Evolutionary conservation across 2,113 vertebrate genomes (phyloP), one percentile per base, ranked within the genome.

Genomic region (Recurvirostra avosetta): DNA sequence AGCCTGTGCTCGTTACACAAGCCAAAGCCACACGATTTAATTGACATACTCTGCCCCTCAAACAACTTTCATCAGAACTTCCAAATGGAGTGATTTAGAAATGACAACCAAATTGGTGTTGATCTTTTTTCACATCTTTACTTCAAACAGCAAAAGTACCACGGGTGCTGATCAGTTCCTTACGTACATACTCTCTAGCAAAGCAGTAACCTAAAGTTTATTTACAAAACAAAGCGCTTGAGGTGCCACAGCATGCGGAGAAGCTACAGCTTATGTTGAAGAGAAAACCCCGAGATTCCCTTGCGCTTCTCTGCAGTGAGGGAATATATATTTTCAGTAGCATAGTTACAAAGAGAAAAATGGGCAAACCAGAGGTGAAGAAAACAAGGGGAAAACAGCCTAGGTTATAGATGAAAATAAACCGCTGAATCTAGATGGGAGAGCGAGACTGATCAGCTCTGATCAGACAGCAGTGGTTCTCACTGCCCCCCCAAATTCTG

Each of bases 1-100:
- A 72, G 4, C 25, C 77, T 26, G 47, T 0, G 0, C 12, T 47
- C 1, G 0, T 53, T 17, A 18, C 49, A 20, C 79, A 18, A 43
- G 27, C 34, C 3, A 6, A 61, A 72, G 50, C 68, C 53, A 8
- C 72, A 4, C 0, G 1, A 3, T 22, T 15, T 53, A 27, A 32
- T 0, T 38, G 67, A 30, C 61, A 29, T 15, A 8, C 23, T 6
- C 50, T 43, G 29, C 40, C 43, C 32, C 56, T 65, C 63, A 56
- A 38, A 30, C 45, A 45, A 80, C 30, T 83, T 56, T 6, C 9
- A 8, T n/a, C 15, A 23, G 55, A n/a, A 62, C 23, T 66, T 66
- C 38, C 68, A 40, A 15, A 30, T 3, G 4, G 12, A 16, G 20
- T 3, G 23, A 59, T 43, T 52, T 55, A 41, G 26, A 86, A 71